Evolutionary conservation across 1,140 invertebrate genomes (phyloP), one percentile per base, ranked within the genome.

Genomic region (Zaprionus africanus): DNA sequence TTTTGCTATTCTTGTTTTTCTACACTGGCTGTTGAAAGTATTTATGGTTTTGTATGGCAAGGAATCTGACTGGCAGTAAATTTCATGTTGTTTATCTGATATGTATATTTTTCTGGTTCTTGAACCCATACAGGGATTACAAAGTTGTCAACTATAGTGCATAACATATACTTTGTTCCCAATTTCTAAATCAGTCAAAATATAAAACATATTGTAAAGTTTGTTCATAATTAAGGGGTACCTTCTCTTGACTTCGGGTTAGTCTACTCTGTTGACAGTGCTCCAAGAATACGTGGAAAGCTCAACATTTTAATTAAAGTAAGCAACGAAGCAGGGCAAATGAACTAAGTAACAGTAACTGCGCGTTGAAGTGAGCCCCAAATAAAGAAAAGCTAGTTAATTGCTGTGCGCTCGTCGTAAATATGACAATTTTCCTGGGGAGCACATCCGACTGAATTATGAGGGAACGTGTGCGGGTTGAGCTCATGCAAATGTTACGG

Each of bases 271-370:
- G 41, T 46, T 43, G 15, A 43, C 41, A 43, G 41, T n/a, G 5
- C 56, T 38, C 5, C 34, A 3, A 17, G 59, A 57, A 58, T 38
- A 24, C 46, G 59, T 61, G 31, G 67, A 87, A 88, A 88, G 70
- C 88, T 88, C 26, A 67, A 71, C 67, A 79, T 80, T 86, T 86
- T 80, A 87, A 87, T 87, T 88, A 87, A 78, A 78, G 74, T 60
- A 76, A 64, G 60, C 61, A 71, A 56, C 60, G 60, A 59, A 71
- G 49, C 67, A 59, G 56, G 46, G 69, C 38, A 66, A 43, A 60
- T 61, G 19, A 17, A 63, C n/a, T 17, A 31, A 31, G 28, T 31
- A 46, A 46, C 62, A 68, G 17, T 0, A 36, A 17, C 12, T 4
- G 2, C 7, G 5, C 5, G n/a, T 26, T 15, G 26, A 7, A 28